A percentile compares a stretch with the other conserved stretches of the same genome.
Evolutionary conservation across 2,888 invertebrate genomes (phyloP).

Genomic region (Gari tellinella): DNA sequence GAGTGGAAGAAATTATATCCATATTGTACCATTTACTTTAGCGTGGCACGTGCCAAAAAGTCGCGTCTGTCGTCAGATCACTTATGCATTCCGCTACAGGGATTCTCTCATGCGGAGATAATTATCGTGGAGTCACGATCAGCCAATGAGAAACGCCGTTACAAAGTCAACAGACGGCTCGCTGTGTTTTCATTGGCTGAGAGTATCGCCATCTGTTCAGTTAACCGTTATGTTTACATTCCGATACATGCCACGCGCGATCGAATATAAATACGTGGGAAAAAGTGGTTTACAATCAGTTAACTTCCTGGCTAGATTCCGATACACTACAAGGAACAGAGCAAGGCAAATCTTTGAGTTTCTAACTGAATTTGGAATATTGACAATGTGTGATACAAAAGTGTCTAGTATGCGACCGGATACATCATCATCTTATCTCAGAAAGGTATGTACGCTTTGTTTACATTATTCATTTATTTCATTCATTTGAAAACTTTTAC

Average conservation of each 20-base stretch:
- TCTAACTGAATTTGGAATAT: neutral
- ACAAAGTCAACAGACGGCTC: constrained; percentile 18
- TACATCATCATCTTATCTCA: constrained; percentile 55
- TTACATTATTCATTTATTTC: no score
- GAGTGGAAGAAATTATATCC: constrained; percentile 56
- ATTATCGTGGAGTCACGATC: constrained; percentile 33
- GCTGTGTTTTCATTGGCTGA: constrained; percentile 51
- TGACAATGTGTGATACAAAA: constrained; percentile 52
- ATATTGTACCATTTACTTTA: constrained; percentile 60
- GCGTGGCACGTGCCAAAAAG: constrained; percentile 61
- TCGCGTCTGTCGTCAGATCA: constrained; percentile 52
- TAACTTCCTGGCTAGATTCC: constrained; percentile 21
- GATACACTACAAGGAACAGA: no score
- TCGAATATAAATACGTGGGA: constrained; percentile 46
- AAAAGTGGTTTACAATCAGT: constrained; percentile 17
- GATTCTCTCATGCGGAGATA: constrained; percentile 40
- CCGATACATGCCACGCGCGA: constrained; percentile 58
- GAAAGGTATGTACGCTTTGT: constrained; percentile 61
- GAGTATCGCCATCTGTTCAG: constrained; percentile 57
- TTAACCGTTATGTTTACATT: constrained; percentile 64
- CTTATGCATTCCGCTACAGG: constrained; percentile 42
- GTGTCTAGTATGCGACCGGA: constrained; percentile 42
- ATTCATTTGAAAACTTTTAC: no score
- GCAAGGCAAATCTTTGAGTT: neutral
- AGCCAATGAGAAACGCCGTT: constrained; percentile 47